These are phyloP conservation scores for Cassiopea andromeda DNA, from an alignment of 30 jellyfish, hydroid and myxozoan species.

Conservation along the genomic window DNA sequence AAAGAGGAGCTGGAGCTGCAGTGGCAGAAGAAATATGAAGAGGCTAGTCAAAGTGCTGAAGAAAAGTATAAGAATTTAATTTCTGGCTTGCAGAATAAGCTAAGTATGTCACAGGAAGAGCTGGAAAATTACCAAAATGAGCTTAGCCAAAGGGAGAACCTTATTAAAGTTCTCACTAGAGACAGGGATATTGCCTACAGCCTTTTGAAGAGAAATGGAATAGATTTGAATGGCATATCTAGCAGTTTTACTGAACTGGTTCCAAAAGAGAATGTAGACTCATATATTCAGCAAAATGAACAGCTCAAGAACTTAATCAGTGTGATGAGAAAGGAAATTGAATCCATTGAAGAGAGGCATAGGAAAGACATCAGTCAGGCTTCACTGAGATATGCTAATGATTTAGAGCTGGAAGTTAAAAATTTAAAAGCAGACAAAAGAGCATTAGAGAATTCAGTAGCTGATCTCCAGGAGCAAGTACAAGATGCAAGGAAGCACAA, in stretches of 20 bases:
- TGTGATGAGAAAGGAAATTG: constrained; percentile 82
- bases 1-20: constrained; percentile 78
- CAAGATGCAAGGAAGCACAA: constrained; percentile 28
- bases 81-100: constrained; percentile 30
- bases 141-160: constrained; percentile 64
- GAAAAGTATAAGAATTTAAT: constrained; percentile 32
- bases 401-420: constrained; percentile 52
- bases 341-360: constrained; percentile 41
- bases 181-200: constrained; percentile 72
- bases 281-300: constrained; percentile 39
- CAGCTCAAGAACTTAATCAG: constrained; percentile 56
- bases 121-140: constrained; percentile 29
- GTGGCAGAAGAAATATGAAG: constrained; percentile 79
- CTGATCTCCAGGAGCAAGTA: constrained; percentile 44
- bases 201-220: constrained; percentile 54
- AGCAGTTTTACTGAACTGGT: constrained; percentile 47
- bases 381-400: constrained; percentile 43
- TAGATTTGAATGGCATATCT: constrained; percentile 24
- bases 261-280: constrained; percentile 12
- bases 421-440: constrained; percentile 42
- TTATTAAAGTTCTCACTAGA: constrained; percentile 52
- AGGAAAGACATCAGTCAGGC: constrained; percentile 25
- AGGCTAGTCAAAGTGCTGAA: constrained; percentile 41
- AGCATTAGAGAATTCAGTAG: constrained; percentile 11
- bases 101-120: neutral